Base-by-base conservation (phyloP, 2,888 invertebrate species). In the Anoplius nigerrimus region DNA sequence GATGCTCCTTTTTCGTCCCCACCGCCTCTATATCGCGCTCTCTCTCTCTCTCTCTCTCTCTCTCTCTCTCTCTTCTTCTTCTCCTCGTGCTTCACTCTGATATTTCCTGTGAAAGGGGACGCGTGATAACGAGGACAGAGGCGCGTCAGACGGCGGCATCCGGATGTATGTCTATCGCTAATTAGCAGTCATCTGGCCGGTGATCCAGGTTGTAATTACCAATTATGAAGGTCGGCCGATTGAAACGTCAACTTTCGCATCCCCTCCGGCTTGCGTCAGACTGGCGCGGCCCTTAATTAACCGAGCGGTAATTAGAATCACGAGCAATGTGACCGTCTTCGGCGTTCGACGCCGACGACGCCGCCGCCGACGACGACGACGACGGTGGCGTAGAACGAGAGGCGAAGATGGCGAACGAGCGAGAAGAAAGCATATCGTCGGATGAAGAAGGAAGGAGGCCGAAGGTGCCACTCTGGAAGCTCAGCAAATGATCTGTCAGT, bases 171-270 rank as follows among this genome's bases (percentile, higher is more conserved):
- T 53, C 43, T n/a, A 53, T 53, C 42, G 69, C 61, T 72, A 73
- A 73, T 73, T 73, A 69, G 65, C 72, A 53, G 56, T 61, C 52
- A 55, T 62, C 63, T 56, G 64, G 43, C 21, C 45, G 27, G 16
- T 46, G 53, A 60, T 63, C 62, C 68, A 18, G 21, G 43, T 48
- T 20, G 62, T 72, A 73, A 73, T 73, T 73, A 72, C 56, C 65
- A 55, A 68, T 69, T 65, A 65, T 53, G 59, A 46, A 16, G 62
- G 54, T 57, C 22, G 59, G 43, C 56, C 27, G 64, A 16, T 48
- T 62, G 62, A 56, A 22, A 18, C 21, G 16, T 22, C 27, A 46
- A 56, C 60, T 53, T 22, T 63, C 56, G 21, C 42, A 5, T 20
- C 15, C 20, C 11, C 18, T 42, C 13, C 48, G 27, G 20, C 1